Base-by-base conservation (phyloP, 2,113 vertebrate species). In the Callaeas wilsoni region DNA sequence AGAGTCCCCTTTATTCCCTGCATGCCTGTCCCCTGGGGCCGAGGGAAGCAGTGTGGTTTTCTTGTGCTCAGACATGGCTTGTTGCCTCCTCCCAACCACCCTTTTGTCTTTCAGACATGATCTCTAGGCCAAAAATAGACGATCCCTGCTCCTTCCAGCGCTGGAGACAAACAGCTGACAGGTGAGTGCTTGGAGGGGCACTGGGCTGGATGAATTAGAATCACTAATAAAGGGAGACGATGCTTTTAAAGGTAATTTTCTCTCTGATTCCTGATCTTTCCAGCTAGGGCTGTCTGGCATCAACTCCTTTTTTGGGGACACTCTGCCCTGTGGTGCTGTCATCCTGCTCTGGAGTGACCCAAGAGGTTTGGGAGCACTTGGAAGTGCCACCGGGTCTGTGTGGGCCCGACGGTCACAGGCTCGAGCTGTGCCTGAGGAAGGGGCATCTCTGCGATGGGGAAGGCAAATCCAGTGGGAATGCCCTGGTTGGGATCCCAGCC, bases 1-100 rank as follows among this genome's bases (percentile, higher is more conserved):
- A 80, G 64, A 87, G 50, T 52, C 53, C 35, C 87, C 95, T 96
- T 96, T 91, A 22, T 95, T 96, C 92, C 85, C 88, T 65, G 57
- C 85, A 37, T 57, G 92, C 46, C 25, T 10, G 5, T 85, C 82
- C 82, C 92, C 17, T 0, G 9, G 70, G 92, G 94, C 88, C 2
- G 32, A 64, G 37, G 8, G 41, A 17, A 78, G 84, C 87, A 10
- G 56, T 18, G 90, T 78, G 84, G 84, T 55, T 87, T 94, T 70
- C 84, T 94, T 23, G 35, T 1, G 10, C 92, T 95, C 92, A 87
- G 71, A 65, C 73, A 4, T 1, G 8, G 80, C 73, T 82, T 42
- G 8, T 42, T 90, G 78, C 92, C 77, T 60, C 78, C 52, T 91
- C 49, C 65, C 84, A n/a, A 4, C 26, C 46, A 27, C 30, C 17